phyloP scores from a whole-genome alignment of 2,797 vertebrate species.

The Apogon talboti region DNA sequence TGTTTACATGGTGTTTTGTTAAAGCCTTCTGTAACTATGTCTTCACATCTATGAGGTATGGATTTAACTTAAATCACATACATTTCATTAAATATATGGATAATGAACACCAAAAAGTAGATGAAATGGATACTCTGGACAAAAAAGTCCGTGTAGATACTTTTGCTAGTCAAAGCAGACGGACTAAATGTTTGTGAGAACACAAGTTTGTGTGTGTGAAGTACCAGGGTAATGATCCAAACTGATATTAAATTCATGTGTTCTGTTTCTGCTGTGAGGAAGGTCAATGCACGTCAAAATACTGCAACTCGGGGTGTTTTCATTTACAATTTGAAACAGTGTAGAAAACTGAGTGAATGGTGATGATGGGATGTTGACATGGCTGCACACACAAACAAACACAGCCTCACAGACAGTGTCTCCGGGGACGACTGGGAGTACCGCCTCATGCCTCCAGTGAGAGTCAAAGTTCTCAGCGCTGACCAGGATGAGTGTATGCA shows the following conservation, averaged over 20 bases:
- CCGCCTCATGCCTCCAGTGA: not conserved
- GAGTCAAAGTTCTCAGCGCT: not conserved
- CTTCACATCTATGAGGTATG: slow-evolving; percentile 4
- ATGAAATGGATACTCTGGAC: too few species aligned
- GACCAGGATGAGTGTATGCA: not conserved
- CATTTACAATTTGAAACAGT: not conserved
- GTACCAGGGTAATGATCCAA: too few species aligned
- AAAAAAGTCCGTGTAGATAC: too few species aligned
- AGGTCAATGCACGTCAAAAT: not conserved
- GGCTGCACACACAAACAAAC: too few species aligned
- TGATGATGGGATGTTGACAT: not conserved
- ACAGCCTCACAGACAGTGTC: not conserved
- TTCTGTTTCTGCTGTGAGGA: not conserved
- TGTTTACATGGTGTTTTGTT: too few species aligned
- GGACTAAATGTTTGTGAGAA: too few species aligned
- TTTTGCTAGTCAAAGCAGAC: too few species aligned
- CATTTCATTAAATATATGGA: too few species aligned
- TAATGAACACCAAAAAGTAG: not conserved
- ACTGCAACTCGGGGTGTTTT: too few species aligned
- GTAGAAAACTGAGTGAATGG: not conserved
- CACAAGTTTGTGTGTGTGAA: too few species aligned
- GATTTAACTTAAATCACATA: not conserved
- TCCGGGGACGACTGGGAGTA: too few species aligned
- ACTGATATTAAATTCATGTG: not conserved
- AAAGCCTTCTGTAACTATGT: not conserved